These are phyloP conservation scores for Arnoldichthys spilopterus DNA, from an alignment of 2,797 vertebrate species.

Conservation along the genomic window DNA sequence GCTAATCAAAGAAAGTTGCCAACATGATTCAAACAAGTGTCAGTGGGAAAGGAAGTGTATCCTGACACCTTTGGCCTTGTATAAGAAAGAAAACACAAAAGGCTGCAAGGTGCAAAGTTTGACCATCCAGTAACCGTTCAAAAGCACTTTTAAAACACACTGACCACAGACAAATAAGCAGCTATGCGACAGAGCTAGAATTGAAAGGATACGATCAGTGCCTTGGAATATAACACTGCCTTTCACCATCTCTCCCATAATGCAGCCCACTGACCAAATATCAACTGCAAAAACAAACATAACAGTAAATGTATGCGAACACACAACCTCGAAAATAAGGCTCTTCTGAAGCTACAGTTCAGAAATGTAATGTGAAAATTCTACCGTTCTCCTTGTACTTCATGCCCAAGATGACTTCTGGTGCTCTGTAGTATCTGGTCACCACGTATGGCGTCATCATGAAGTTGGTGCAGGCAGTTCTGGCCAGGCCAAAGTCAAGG, in stretches of 20 bases:
- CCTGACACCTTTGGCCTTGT: not conserved
- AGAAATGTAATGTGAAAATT: slow-evolving; percentile 31
- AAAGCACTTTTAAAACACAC: not conserved
- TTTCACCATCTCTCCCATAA: slow-evolving; percentile 99
- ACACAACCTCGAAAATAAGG: slow-evolving; percentile 8
- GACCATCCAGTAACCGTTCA: not conserved
- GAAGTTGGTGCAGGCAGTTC: slow-evolving; percentile 96
- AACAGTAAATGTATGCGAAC: not conserved
- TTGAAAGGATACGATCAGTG: slow-evolving; percentile 97
- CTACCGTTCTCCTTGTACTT: slow-evolving; percentile 98
- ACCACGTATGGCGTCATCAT: slow-evolving; percentile 99
- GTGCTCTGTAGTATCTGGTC: slow-evolving; percentile 94
- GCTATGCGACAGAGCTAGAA: not conserved
- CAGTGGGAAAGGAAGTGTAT: slow-evolving; percentile 17
- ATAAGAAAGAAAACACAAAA: not conserved
- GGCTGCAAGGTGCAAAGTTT: not conserved
- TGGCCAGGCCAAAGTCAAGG: slow-evolving; percentile 94
- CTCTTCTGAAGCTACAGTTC: slow-evolving; percentile 22
- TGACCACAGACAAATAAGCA: not conserved
- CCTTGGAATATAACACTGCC: slow-evolving; percentile 98
- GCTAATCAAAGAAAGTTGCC: slow-evolving; percentile 19
- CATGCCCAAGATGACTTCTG: slow-evolving; percentile 97
- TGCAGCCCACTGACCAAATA: slow-evolving; percentile 99
- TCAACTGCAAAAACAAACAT: slow-evolving; percentile 85
- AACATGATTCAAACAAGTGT: not conserved